Base-by-base conservation (phyloP, 2,888 invertebrate genomes). In the Hedychridium roseum region DNA sequence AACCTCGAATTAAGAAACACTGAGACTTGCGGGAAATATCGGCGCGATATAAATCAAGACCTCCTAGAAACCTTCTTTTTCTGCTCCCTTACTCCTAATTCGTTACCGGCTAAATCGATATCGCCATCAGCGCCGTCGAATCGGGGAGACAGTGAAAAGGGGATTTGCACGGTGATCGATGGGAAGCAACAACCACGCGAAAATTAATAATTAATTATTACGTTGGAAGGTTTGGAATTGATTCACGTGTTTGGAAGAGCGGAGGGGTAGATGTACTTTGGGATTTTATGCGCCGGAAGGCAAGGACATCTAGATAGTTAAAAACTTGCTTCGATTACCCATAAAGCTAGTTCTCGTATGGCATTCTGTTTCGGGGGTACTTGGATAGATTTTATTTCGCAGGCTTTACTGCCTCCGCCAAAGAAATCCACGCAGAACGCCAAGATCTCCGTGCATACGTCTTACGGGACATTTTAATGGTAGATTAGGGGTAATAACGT, bases 1-100 rank as follows among this genome's bases (percentile, higher is more conserved):
- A 68, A 69, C 70, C 70, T 70, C 74, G 71, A 77, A 78, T 78
- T 75, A 76, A 74, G 74, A 76, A 78, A 74, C 70, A 75, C 75
- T 73, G 77, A 78, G 75, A 71, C 54, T 60, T 69, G 74, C 76
- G 74, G 67, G 75, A 75, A 76, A 71, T 76, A 74, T 70, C 74
- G 70, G 60, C 61, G 60, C 71, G 71, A 71, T 74, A 74, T 73
- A 74, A 76, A 76, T 76, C 75, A 73, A 64, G 66, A 54, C 62
- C 45, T 54, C 53, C 66, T 38, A 48, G 56, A 64, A 61, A 66
- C 61, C 67, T 66, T 70, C 62, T 64, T 63, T 63, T 57, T 67
- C 60, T 59, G 55, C 54, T 60, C 54, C n/a, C 55, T 26, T 57
- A 57, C 54, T 58, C 42, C 55, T 49, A 60, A 48, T 62, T 66